Percentiles rank a stretch among this genome's conserved stretches.
These are phyloP conservation scores for Tetranychus urticae DNA, from an alignment of 1,140 invertebrate genomes.

Conservation along the genomic window DNA sequence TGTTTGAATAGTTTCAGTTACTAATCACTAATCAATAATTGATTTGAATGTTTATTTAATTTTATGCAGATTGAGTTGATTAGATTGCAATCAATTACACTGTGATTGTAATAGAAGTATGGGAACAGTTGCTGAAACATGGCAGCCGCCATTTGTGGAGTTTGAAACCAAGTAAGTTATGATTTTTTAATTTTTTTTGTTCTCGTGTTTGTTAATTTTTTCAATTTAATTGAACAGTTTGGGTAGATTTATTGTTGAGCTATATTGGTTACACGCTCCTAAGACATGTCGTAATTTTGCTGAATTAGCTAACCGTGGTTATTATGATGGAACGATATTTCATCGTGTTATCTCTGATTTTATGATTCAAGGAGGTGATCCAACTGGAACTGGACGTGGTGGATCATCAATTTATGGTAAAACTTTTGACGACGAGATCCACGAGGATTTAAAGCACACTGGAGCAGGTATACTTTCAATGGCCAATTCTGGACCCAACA, in stretches of 20 bases:
- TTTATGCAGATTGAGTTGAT: too few species aligned
- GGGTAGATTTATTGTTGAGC: constrained; percentile 13
- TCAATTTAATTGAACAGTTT: not conserved
- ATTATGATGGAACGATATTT: constrained; percentile 83
- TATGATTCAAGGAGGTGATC: constrained; percentile 98
- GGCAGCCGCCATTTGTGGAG: not conserved
- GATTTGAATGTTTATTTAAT: too few species aligned
- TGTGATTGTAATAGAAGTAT: too few species aligned
- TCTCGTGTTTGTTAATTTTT: not conserved
- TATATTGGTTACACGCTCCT: constrained; percentile 67
- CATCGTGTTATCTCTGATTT: constrained; percentile 92
- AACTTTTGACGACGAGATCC: constrained; percentile 84
- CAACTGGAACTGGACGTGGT: constrained; percentile 77
- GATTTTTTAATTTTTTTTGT: not conserved
- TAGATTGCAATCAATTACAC: too few species aligned
- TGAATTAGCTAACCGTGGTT: constrained; percentile 62
- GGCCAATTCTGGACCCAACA: constrained; percentile 90
- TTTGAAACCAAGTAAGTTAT: constrained; percentile 2
- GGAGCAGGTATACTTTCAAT: constrained; percentile 82
- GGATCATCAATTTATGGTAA: constrained; percentile 83
- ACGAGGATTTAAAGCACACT: constrained; percentile 63
- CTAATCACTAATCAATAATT: too few species aligned
- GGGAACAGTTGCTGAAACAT: not conserved
- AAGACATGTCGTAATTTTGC: constrained; percentile 96
- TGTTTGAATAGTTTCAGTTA: too few species aligned